Conservation (phyloP, 2,888 invertebrate genomes). For the Apamea sordens region DNA sequence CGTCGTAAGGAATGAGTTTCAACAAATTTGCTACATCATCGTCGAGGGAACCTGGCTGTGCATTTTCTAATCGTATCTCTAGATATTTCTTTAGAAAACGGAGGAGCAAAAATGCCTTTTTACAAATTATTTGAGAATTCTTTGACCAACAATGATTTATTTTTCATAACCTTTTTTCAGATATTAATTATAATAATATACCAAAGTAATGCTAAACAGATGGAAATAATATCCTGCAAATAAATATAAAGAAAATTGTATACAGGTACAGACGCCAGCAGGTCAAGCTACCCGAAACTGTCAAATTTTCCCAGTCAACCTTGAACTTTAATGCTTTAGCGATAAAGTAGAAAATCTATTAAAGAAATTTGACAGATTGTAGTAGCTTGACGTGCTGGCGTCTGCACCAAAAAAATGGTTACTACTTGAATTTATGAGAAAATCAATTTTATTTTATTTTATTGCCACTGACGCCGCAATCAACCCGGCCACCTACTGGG, state of each 20-base stretch:
- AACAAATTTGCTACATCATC: conserved; percentile 44
- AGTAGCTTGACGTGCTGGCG: too few species aligned
- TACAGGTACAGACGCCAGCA: too few species aligned
- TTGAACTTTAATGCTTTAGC: too few species aligned
- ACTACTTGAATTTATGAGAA: background rate
- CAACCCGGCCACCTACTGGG: background rate
- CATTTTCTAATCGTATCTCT: conserved; percentile 45
- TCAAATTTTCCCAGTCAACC: too few species aligned
- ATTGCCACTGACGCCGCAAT: background rate
- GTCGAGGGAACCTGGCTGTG: conserved; percentile 30
- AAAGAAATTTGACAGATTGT: too few species aligned
- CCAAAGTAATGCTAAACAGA: background rate
- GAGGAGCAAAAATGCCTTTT: background rate
- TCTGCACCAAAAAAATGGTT: background rate
- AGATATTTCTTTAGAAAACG: conserved; percentile 37
- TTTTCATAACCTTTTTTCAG: background rate
- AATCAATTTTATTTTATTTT: background rate
- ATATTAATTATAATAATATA: background rate
- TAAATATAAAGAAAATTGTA: background rate
- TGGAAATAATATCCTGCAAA: background rate
- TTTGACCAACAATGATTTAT: background rate
- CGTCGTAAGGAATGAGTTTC: conserved; percentile 30
- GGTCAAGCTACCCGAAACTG: too few species aligned
- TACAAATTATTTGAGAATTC: background rate
- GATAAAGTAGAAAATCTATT: too few species aligned